These are phyloP conservation scores for Equus quagga DNA, from an alignment of 2,113 vertebrate species.

Conservation along the genomic window DNA sequence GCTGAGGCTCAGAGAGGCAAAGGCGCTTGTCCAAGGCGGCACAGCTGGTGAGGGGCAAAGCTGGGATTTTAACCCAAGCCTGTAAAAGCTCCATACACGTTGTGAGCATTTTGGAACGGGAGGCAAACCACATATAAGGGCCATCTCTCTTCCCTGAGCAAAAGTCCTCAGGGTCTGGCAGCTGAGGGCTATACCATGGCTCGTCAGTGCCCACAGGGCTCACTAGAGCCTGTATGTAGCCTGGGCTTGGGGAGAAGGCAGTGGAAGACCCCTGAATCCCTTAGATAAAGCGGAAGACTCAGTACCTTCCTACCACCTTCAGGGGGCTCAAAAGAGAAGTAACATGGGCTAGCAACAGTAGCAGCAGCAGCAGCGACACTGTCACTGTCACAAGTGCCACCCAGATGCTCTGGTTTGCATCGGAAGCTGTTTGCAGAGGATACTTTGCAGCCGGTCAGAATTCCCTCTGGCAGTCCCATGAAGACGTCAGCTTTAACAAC, in stretches of 20 bases:
- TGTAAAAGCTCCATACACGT: background rate
- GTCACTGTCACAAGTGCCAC: background rate
- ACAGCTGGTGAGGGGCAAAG: background rate
- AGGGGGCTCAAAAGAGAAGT: background rate
- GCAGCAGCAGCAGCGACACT: no score
- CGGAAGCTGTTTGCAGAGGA: background rate
- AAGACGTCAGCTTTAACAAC: background rate
- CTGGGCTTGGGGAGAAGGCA: background rate
- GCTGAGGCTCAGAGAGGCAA: background rate
- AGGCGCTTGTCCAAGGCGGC: background rate
- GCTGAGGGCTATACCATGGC: no score
- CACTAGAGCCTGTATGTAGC: background rate
- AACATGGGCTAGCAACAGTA: accelerated
- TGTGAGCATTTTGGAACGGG: background rate
- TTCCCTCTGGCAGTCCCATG: background rate
- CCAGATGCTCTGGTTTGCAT: background rate
- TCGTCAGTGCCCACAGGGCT: background rate
- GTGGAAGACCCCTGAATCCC: background rate
- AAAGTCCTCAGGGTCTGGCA: background rate
- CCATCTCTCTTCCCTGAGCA: background rate
- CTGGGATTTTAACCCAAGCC: background rate
- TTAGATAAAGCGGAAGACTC: background rate
- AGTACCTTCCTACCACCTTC: background rate
- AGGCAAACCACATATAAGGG: background rate
- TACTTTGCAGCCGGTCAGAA: background rate